Percentiles rank a stretch among this genome's conserved stretches.
Conservation (phyloP, 2,797 vertebrate species). For the Acrossocheilus wenchowensis region DNA sequence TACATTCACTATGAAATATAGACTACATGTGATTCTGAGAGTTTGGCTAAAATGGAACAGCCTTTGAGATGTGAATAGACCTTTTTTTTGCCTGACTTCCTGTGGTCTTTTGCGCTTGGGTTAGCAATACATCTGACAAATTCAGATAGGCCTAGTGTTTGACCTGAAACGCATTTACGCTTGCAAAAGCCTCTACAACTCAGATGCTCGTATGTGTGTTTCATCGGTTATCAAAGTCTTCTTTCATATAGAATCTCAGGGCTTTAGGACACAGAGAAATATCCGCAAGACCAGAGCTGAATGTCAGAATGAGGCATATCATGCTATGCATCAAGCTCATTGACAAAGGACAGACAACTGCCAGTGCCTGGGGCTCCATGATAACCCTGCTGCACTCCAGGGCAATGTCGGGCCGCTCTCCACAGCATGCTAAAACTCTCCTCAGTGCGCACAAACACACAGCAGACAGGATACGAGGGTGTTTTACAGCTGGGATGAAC, state of each 20-base stretch:
- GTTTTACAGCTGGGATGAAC: slow-evolving; percentile 9
- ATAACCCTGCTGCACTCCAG: slow-evolving; percentile 29
- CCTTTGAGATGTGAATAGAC: not conserved
- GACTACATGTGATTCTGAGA: not conserved
- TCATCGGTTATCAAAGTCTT: not conserved
- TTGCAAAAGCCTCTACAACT: not conserved
- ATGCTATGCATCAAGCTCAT: slow-evolving; percentile 25
- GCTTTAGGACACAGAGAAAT: slow-evolving; percentile 11
- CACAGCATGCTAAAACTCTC: slow-evolving; percentile 1
- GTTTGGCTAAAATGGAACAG: not conserved
- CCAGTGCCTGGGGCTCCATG: slow-evolving; percentile 4
- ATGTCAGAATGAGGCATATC: slow-evolving; percentile 24
- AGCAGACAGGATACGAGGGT: not conserved
- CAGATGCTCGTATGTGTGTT: not conserved
- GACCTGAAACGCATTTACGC: not conserved
- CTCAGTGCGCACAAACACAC: slow-evolving; percentile 1
- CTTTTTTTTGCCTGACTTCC: not conserved
- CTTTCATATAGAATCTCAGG: not conserved
- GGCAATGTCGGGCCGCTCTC: not conserved
- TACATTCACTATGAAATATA: not conserved
- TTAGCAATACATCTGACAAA: not conserved
- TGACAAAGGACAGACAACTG: slow-evolving; percentile 35
- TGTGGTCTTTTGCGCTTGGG: not conserved
- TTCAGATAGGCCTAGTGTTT: not conserved
- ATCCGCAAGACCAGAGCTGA: slow-evolving; percentile 14